Base-by-base conservation (phyloP, 64 coral and sea anemone genomes). In the Porites australiensis region DNA sequence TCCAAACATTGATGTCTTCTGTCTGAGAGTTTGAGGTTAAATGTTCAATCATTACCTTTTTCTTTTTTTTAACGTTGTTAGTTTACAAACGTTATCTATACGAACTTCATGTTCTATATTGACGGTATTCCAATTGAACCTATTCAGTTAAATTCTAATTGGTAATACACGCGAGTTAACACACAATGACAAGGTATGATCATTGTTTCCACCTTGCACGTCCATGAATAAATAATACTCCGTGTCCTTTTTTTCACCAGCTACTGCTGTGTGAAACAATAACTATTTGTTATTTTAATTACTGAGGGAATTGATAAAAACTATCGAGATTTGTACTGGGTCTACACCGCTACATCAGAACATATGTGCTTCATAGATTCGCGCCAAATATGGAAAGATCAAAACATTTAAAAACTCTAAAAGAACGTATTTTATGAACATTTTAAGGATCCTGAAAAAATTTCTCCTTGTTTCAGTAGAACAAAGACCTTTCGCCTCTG, bases 341-440 rank as follows among this genome's bases (percentile, higher is more conserved):
- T 10, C 49, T 18, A 8, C 81, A 46, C 12, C 44, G 50, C 14
- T 4, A 76, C 50, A 18, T 51, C 10, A 13, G 3, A 49, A 50
- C 81, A 84, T 69, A 84, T 84, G 81, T 68, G 44, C 62, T 84
- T 68, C 19, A 51, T 84, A 48, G 81, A 66, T 84, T 84, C 81
- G 23, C 61, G 15, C 81, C 81, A 69, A 84, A 84, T 84, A 84
- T 68, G 81, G 81, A 22, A 2, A 65, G 45, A 23, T 47, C 46
- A 68, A 19, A 68, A 67, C 65, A 50, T 8, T 68, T 64, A 8
- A 84, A 51, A 84, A 68, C 16, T 68, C 47, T 8, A 84, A 51
- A 84, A 50, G 13, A 13, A 16, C 51, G 49, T 65, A 84, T 84
- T 68, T n/a, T 13, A 15, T 84, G 44, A 22, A 21, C 45, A 49